These are phyloP conservation scores for Pomacea maculata DNA, from an alignment of 1,140 invertebrate genomes.

Conservation along the genomic window DNA sequence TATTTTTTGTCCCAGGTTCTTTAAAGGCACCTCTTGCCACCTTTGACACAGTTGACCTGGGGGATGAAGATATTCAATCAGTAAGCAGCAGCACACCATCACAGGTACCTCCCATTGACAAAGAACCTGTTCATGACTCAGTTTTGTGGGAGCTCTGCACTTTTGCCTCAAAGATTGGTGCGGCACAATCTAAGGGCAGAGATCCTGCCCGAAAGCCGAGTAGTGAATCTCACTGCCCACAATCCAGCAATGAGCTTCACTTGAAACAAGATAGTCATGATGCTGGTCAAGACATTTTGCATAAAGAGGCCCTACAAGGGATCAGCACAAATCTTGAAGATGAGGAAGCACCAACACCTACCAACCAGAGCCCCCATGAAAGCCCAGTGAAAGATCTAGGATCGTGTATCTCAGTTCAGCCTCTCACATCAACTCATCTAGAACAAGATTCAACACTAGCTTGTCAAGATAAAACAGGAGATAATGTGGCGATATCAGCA, in stretches of 20 bases:
- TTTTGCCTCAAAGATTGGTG: conserved; percentile 18
- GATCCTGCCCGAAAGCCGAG: conserved; percentile 17
- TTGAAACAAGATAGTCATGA: not conserved
- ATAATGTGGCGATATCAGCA: not conserved
- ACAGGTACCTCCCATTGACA: not conserved
- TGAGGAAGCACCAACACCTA: conserved; percentile 15
- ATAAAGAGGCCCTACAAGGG: not conserved
- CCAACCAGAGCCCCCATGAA: conserved; percentile 14
- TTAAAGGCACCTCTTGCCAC: conserved; percentile 55
- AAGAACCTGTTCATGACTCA: not conserved
- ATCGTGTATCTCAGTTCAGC: no score
- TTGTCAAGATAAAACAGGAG: no score
- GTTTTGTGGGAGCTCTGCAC: not conserved
- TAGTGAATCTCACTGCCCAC: conserved; percentile 14
- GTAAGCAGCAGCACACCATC: not conserved
- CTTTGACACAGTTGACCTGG: conserved; percentile 60
- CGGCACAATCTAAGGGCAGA: conserved; percentile 24
- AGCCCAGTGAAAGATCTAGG: not conserved
- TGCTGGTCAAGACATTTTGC: not conserved
- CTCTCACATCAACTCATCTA: no score
- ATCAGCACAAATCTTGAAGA: not conserved
- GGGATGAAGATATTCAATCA: conserved; percentile 32
- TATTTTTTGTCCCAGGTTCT: conserved; percentile 24
- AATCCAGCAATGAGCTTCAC: not conserved
- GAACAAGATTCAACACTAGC: no score